A percentile compares a stretch with the other conserved stretches of the same genome.
These are phyloP conservation scores for Lasioglossum calceatum DNA, from an alignment of 2,888 invertebrate genomes.

Conservation along the genomic window DNA sequence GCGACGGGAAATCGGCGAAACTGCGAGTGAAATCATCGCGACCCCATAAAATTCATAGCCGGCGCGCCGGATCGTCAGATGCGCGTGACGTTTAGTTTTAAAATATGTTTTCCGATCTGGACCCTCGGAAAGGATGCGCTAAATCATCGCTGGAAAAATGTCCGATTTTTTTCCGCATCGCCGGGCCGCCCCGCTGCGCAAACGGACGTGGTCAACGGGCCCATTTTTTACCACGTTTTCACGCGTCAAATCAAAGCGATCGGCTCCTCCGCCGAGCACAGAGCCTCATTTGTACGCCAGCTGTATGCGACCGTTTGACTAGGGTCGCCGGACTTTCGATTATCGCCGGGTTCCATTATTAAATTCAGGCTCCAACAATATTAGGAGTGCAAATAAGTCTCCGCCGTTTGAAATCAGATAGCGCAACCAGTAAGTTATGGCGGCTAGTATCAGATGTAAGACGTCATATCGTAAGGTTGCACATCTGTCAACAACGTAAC, in stretches of 20 bases:
- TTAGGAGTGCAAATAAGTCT: too few relatives aligned
- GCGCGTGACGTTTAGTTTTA: conserved; percentile 40
- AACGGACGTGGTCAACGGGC: conserved; percentile 39
- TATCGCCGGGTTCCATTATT: not conserved
- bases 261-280: not conserved
- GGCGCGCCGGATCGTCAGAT: conserved; percentile 48
- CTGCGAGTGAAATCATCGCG: conserved; percentile 32
- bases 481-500: too few relatives aligned
- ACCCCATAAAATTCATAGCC: conserved; percentile 35
- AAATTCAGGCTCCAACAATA: too few relatives aligned
- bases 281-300: not conserved
- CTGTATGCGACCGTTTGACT: not conserved
- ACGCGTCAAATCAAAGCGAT: conserved; percentile 39
- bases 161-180: conserved; percentile 35
- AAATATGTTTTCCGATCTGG: conserved; percentile 57
- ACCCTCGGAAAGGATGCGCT: conserved; percentile 45
- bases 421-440: too few relatives aligned
- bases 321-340: not conserved
- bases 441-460: too few relatives aligned
- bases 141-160: conserved; percentile 50
- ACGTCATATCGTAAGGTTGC: too few relatives aligned
- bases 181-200: not conserved
- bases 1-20: not conserved
- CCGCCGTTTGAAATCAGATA: too few relatives aligned
- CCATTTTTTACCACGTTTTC: conserved; percentile 33